Evolutionary conservation across 1,140 invertebrate genomes (phyloP).

Genomic region (Homalodisca vitripennis): DNA sequence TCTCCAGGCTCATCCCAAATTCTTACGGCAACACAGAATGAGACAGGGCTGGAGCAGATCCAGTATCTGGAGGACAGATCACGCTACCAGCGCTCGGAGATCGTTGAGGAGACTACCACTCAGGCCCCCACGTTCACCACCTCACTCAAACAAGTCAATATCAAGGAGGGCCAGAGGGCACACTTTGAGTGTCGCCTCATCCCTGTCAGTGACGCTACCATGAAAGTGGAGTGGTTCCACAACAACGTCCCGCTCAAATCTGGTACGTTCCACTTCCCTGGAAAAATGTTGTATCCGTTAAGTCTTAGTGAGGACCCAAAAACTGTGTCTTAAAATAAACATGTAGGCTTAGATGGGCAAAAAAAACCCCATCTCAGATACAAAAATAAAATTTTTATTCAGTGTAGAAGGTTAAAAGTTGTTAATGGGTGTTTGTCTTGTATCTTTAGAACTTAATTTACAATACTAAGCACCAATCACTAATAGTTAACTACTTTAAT

Average conservation of each 20-base stretch:
- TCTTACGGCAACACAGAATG: slow-evolving; percentile 79
- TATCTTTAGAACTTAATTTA: too few species aligned
- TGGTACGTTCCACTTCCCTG: slow-evolving; percentile 43
- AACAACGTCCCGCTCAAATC: slow-evolving; percentile 87
- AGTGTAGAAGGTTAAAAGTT: too few species aligned
- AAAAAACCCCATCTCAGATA: too few species aligned
- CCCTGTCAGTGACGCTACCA: slow-evolving; percentile 92
- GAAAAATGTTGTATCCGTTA: background rate
- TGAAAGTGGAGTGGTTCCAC: slow-evolving; percentile 98
- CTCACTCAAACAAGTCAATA: slow-evolving; percentile 84
- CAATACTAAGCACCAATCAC: too few species aligned
- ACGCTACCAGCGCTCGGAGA: slow-evolving; percentile 68
- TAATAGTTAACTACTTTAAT: too few species aligned
- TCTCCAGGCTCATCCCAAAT: slow-evolving; percentile 62
- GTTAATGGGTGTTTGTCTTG: too few species aligned
- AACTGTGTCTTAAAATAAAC: too few species aligned
- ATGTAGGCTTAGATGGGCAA: too few species aligned
- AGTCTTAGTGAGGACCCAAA: too few species aligned
- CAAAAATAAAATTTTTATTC: too few species aligned
- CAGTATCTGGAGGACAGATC: slow-evolving; percentile 83
- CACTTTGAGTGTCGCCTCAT: slow-evolving; percentile 96
- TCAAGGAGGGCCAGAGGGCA: slow-evolving; percentile 92
- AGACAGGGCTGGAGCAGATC: slow-evolving; percentile 81
- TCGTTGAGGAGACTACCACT: slow-evolving; percentile 77
- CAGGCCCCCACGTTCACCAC: slow-evolving; percentile 90